phyloP scores from a whole-genome alignment of 2,888 invertebrate genomes.

The Sinodicranocentrus sp. region DNA sequence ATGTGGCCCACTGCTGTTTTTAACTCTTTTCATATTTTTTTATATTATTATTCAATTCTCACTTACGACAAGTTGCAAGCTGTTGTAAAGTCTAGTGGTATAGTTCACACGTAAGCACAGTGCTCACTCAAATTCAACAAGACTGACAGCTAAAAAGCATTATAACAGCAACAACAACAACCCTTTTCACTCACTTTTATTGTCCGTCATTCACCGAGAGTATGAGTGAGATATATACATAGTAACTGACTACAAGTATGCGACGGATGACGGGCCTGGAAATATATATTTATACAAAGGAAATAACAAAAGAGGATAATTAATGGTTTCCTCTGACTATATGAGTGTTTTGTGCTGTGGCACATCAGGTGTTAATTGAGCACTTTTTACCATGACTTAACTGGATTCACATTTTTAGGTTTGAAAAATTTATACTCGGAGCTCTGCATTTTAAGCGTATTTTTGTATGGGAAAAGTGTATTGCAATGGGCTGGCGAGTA shows the following conservation, averaged over 20 bases:
- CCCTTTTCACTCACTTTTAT: slow-evolving; percentile 13
- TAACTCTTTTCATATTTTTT: slow-evolving; percentile 27
- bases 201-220: background rate
- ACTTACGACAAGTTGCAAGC: no score
- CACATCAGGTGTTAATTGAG: slow-evolving; percentile 28
- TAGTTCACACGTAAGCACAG: no score
- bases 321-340: slow-evolving; percentile 46
- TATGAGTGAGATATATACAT: background rate
- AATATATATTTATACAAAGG: background rate
- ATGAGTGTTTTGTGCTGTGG: background rate
- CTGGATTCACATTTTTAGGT: slow-evolving; percentile 2
- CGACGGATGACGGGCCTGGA: no score
- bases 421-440: no score
- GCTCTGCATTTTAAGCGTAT: no score
- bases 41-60: no score
- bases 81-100: no score
- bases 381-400: slow-evolving; percentile 9
- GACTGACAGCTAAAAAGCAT: slow-evolving; percentile 33
- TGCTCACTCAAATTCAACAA: background rate
- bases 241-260: background rate
- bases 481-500: no score
- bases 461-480: no score
- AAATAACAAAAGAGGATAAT: slow-evolving; percentile 41
- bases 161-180: slow-evolving; percentile 31
- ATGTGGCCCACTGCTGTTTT: slow-evolving; percentile 54